Conservation (phyloP, 1,140 invertebrate genomes). For the Bemisia tabaci region DNA sequence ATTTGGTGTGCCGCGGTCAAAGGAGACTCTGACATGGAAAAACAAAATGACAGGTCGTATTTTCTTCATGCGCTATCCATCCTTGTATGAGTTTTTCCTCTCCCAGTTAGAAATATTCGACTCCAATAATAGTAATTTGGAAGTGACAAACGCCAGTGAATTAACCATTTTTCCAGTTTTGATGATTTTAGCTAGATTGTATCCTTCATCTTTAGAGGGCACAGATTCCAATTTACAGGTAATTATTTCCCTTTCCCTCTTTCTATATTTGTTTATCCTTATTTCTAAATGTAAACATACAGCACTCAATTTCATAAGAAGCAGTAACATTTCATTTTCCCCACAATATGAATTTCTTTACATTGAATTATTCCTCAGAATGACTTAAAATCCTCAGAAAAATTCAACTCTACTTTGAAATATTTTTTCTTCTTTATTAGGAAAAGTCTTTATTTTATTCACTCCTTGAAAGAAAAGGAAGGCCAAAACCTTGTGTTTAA, state of each 20-base stretch:
- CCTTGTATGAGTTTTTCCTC: slow-evolving; percentile 62
- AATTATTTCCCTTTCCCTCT: slow-evolving; percentile 4
- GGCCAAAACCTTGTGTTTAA: no score
- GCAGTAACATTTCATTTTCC: not conserved
- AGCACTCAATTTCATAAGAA: no score
- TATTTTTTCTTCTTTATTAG: no score
- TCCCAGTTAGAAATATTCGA: slow-evolving; percentile 42
- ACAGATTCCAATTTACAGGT: slow-evolving; percentile 23
- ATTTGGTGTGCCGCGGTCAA: slow-evolving; percentile 73
- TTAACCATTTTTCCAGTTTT: slow-evolving; percentile 55
- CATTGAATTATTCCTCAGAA: no score
- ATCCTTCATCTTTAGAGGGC: slow-evolving; percentile 53
- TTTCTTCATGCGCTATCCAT: slow-evolving; percentile 75
- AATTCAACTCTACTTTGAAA: no score
- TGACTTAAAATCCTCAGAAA: no score
- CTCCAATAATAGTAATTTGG: slow-evolving; percentile 28
- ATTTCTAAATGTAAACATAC: no score
- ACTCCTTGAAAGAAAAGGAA: no score
- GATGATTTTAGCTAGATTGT: slow-evolving; percentile 61
- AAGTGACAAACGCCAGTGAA: slow-evolving; percentile 17
- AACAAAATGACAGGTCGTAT: slow-evolving; percentile 63
- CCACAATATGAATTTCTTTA: slow-evolving; percentile 2
- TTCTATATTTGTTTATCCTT: no score
- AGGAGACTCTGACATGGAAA: slow-evolving; percentile 51
- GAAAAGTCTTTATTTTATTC: no score